Evolutionary conservation across 2,797 vertebrate species (phyloP).

Genomic region (Neosilurus hyrtlii): DNA sequence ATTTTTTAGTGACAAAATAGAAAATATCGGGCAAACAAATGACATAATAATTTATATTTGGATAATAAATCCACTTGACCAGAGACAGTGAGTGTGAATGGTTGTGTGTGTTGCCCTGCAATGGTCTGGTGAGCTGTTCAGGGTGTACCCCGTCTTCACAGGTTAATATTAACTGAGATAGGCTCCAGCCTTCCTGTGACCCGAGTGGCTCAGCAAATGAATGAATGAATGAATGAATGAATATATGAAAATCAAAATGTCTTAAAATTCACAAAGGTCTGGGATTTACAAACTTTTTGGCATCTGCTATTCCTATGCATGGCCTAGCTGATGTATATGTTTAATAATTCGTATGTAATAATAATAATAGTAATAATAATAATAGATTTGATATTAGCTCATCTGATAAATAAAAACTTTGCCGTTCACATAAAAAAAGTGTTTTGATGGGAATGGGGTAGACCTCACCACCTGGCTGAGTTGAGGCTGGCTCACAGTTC

Average conservation of each 20-base stretch:
- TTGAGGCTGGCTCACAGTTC: slow-evolving; percentile 6
- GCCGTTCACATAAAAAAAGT: neutral
- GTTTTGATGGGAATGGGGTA: slow-evolving; percentile 5
- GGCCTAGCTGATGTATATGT: neutral
- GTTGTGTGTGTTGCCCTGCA: too few relatives aligned
- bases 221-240: too few relatives aligned
- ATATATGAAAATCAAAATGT: neutral
- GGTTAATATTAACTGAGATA: too few relatives aligned
- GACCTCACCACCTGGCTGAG: neutral
- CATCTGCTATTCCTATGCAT: neutral
- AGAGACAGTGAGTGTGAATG: too few relatives aligned
- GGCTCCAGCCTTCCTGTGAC: too few relatives aligned
- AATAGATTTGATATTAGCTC: neutral
- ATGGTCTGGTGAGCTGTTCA: too few relatives aligned
- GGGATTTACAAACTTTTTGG: neutral
- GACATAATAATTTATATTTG: too few relatives aligned
- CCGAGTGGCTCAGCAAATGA: too few relatives aligned
- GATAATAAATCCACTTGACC: too few relatives aligned
- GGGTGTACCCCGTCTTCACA: too few relatives aligned
- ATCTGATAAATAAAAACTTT: neutral
- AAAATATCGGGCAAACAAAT: neutral
- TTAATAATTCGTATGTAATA: neutral
- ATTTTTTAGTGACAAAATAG: neutral
- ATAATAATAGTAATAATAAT: too few relatives aligned
- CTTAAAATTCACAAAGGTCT: neutral